Base-by-base conservation (phyloP, 2,113 vertebrate species). In the Coregonus clupeaformis region DNA sequence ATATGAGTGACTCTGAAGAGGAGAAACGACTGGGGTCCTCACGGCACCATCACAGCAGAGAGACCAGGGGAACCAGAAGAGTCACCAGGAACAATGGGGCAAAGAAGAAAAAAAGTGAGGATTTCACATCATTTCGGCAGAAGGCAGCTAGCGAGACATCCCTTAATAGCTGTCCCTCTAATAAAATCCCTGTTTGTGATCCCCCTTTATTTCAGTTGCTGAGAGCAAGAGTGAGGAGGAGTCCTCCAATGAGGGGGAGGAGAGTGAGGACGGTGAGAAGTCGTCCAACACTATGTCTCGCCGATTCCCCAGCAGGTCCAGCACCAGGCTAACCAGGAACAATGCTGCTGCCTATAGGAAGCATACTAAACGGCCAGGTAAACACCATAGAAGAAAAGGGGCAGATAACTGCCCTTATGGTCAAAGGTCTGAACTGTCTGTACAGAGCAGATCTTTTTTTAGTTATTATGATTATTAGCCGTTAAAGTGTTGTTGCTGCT, bases 1-100 rank as follows among this genome's bases (percentile, higher is more conserved):
- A 91, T 73, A 82, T 88, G 5, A 91, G 86, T 68, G 94, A 94
- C 75, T 96, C 95, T 0, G 94, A 95, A 63, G 94, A 94, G 5
- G 91, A 93, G 25, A 88, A 89, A 12, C 70, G 74, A 73, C 22
- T 63, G 1, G 77, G 81, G 11, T 82, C 90, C 0, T 89, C 90
- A 29, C 86, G 81, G 30, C 81, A 73, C 14, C 82, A 81, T 22
- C 76, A 69, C 72, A 82, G 74, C 29, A 69, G 81, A 32, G 80
- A 85, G 62, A 77, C 70, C 6, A 86, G 86, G 79, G 78, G 74
- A 4, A 82, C 88, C 47, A 69, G 83, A 7, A 86, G 88, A 78
- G 84, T 88, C 69, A 89, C 86, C 11, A 87, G 91, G 72, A 89
- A 86, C 64, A 22, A 63, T 24, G 68, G 59, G 49, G 62, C 74